Evolutionary conservation across 2,888 invertebrate genomes (phyloP).

Genomic region (Rhodophaea formosa): DNA sequence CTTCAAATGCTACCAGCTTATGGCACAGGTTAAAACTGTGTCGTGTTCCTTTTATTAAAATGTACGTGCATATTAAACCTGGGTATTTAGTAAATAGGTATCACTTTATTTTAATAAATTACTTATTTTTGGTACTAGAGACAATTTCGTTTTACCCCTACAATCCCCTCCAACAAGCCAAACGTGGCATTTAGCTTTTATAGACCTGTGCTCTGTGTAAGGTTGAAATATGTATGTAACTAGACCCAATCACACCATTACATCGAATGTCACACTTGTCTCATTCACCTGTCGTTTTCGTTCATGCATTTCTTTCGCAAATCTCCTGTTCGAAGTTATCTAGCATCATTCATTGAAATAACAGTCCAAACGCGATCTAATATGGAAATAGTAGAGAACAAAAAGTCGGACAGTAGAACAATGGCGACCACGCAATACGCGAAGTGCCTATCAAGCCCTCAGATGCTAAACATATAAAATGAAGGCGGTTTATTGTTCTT

Average conservation of each 20-base stretch:
- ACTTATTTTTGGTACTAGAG: too few relatives aligned
- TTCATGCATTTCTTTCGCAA: neutral
- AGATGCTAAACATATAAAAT: constrained; percentile 77
- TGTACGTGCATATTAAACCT: too few relatives aligned
- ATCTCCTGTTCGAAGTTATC: neutral
- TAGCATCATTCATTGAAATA: neutral
- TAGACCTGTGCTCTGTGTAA: too few relatives aligned
- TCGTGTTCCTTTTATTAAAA: too few relatives aligned
- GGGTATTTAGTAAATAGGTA: too few relatives aligned
- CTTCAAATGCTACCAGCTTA: too few relatives aligned
- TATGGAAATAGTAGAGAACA: constrained; percentile 41
- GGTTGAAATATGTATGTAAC: too few relatives aligned
- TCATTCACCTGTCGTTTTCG: neutral
- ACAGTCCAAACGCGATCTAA: constrained; percentile 28
- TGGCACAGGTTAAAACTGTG: too few relatives aligned
- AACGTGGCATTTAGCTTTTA: too few relatives aligned
- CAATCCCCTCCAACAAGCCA: too few relatives aligned
- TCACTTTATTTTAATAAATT: too few relatives aligned
- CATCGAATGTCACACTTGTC: neutral
- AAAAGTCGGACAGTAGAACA: constrained; percentile 48
- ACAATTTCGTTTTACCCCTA: too few relatives aligned
- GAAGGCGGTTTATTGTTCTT: constrained; percentile 76
- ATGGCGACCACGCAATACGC: constrained; percentile 64
- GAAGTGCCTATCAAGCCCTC: constrained; percentile 72
- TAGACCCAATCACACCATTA: neutral